Base-by-base conservation (phyloP, 2,888 invertebrate species). In the Unio pictorum region DNA sequence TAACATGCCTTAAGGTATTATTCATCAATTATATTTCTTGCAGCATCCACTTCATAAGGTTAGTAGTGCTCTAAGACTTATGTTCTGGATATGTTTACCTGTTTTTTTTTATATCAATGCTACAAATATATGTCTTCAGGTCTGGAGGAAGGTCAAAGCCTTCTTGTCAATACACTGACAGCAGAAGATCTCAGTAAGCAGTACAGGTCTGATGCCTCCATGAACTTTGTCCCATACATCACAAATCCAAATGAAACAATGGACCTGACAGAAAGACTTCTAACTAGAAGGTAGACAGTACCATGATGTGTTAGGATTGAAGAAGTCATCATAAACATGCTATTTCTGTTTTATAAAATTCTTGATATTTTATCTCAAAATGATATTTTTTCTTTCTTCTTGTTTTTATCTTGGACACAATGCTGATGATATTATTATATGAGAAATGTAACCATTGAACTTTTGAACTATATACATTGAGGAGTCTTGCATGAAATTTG, bases 171-270 rank as follows among this genome's bases (percentile, higher is more conserved):
- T 58, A 55, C 63, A 54, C 65, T 84, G 54, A 72, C 72, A 15
- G 66, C 63, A 5, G 66, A 64, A 0, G 73, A 80, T 8, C 63
- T 81, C 59, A 72, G 64, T 15, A 67, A 67, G 15, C 72, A 68
- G 7, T 84, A 82, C 60, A 71, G 71, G 2, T 84, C 84, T 11
- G 80, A 66, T 54, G 82, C 84, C 4, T 79, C 82, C 3, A 66
- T 71, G n/a, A 67, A 64, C 55, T 84, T 81, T 65, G 71, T 72
- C 23, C 72, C 83, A 8, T 82, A 80, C 69, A 78, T 84, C 63
- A 76, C 74, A 8, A 67, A 83, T 66, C 83, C 84, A 5, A 55
- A 64, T 15, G 67, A 57, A 11, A 79, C 81, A 4, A 68, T 67
- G 8, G 73, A 78, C 56, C 69, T 75, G 28, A 71, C 78, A 23